phyloP scores from a whole-genome alignment of 1,140 invertebrate species.

The Zaprionus davidi region DNA sequence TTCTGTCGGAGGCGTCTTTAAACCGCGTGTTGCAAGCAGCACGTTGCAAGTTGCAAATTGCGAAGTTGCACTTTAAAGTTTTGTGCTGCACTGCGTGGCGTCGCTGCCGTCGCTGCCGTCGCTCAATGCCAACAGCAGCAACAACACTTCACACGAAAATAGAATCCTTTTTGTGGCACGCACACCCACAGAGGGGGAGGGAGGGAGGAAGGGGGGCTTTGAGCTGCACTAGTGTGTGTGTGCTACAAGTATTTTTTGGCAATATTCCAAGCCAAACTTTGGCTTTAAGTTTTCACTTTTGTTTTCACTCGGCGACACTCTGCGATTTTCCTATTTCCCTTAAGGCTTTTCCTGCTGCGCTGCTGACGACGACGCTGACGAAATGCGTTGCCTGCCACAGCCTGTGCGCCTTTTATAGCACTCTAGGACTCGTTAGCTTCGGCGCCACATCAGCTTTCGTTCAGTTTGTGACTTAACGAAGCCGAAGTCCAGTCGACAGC shows the following conservation, averaged over 20 bases:
- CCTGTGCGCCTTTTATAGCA: constrained; percentile 60
- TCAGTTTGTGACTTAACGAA: constrained; percentile 27
- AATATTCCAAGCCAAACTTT: constrained; percentile 42
- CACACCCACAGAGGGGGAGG: background rate
- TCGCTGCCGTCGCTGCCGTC: constrained; percentile 32
- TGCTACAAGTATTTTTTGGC: constrained; percentile 30
- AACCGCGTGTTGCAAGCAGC: constrained; percentile 27
- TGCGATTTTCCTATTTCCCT: constrained; percentile 1
- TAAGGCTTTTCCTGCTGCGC: background rate
- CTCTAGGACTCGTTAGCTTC: constrained; percentile 56
- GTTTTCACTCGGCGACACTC: constrained; percentile 51
- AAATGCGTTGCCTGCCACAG: constrained; percentile 51
- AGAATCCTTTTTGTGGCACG: constrained; percentile 59
- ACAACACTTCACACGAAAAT: constrained; percentile 65
- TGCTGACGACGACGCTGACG: constrained; percentile 45
- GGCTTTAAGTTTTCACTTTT: constrained; percentile 72
- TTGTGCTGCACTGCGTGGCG: background rate
- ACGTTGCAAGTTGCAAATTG: constrained; percentile 7
- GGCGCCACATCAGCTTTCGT: constrained; percentile 41
- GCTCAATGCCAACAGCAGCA: constrained; percentile 49
- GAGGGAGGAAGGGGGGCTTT: background rate
- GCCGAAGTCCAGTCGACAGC: constrained; percentile 8
- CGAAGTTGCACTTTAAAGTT: constrained; percentile 24
- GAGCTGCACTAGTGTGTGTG: constrained; percentile 8
- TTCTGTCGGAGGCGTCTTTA: constrained; percentile 21